Conservation (phyloP, 2,113 vertebrate genomes). For the Saccopteryx bilineata region DNA sequence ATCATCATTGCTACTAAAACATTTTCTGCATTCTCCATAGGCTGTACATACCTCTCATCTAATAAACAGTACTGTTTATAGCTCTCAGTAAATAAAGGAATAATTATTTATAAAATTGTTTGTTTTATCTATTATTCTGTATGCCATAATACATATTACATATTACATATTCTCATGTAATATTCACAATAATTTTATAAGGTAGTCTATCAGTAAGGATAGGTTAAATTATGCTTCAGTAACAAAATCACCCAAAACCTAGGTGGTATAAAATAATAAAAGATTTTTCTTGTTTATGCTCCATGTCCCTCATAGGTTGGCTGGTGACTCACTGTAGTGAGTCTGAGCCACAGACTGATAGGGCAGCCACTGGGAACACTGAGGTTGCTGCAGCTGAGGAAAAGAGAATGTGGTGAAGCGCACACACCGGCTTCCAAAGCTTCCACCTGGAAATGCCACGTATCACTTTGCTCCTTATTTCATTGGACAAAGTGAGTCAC, state of each 20-base stretch:
- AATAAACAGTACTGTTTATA: background rate
- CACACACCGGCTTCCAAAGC: background rate
- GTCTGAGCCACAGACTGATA: background rate
- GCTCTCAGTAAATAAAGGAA: background rate
- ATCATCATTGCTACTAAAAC: constrained; percentile 39
- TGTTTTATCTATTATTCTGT: constrained; percentile 23
- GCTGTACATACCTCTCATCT: background rate
- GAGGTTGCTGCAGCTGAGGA: background rate
- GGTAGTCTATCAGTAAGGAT: background rate
- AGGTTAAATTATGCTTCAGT: constrained; percentile 7
- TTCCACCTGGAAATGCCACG: background rate
- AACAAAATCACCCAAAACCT: background rate
- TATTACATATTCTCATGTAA: constrained; percentile 53
- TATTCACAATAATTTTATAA: constrained; percentile 22
- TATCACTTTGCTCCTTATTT: background rate
- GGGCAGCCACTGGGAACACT: background rate
- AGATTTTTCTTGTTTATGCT: background rate
- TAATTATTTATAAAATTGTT: constrained; percentile 50
- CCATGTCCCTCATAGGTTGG: background rate
- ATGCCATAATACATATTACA: background rate
- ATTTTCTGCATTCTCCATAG: background rate
- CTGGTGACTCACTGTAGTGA: background rate
- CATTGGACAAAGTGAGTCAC: background rate
- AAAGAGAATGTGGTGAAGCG: background rate
- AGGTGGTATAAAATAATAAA: background rate